A percentile compares a stretch with the other conserved stretches of the same genome.
Evolutionary conservation across 2,113 vertebrate species (phyloP).

Genomic region (Paracanthobrama guichenoti): DNA sequence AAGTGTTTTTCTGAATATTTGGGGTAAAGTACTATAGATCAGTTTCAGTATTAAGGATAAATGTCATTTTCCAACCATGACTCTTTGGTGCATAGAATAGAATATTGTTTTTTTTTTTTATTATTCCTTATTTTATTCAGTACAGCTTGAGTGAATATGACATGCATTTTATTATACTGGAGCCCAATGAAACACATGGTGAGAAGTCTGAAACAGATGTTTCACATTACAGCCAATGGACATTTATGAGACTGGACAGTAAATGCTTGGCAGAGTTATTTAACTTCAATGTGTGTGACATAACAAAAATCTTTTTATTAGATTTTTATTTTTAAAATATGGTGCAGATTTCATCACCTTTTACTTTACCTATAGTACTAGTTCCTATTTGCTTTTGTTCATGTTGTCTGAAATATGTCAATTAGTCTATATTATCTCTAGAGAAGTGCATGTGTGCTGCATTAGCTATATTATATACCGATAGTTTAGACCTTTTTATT

Average conservation of each 20-base stretch:
- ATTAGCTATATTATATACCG: background rate
- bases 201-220: constrained; percentile 52
- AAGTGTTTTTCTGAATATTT: background rate
- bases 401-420: background rate
- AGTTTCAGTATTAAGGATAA: background rate
- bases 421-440: background rate
- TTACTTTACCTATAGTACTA: constrained; percentile 19
- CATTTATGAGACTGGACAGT: constrained; percentile 55
- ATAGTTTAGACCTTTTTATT: background rate
- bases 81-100: constrained; percentile 38
- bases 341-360: constrained; percentile 39
- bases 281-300: constrained; percentile 55
- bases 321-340: constrained; percentile 42
- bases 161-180: constrained; percentile 49
- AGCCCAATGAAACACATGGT: constrained; percentile 42
- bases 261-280: constrained; percentile 50
- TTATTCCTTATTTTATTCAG: constrained; percentile 27
- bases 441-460: background rate
- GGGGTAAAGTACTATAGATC: background rate
- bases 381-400: background rate
- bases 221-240: constrained; percentile 49
- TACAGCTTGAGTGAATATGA: constrained; percentile 48
- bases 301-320: constrained; percentile 38
- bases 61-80: constrained; percentile 38
- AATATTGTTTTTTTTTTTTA: constrained; percentile 8